Evolutionary conservation across 1,140 invertebrate species (phyloP).

Genomic region (Drosophila azteca): DNA sequence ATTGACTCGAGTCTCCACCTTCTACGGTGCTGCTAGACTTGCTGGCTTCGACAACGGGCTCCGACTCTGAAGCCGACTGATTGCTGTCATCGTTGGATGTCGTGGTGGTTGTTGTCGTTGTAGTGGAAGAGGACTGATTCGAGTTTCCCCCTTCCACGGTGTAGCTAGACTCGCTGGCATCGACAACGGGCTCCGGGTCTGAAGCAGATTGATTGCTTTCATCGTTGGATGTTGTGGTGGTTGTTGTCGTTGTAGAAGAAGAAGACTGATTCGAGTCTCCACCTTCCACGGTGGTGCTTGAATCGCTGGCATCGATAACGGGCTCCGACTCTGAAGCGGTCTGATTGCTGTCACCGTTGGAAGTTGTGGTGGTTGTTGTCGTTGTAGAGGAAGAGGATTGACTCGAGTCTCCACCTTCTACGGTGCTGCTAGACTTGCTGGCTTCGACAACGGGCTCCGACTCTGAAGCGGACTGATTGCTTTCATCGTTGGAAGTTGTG

Average conservation of each 20-base stretch:
- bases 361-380: background rate
- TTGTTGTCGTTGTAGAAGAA: constrained; percentile 15
- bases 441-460: background rate
- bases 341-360: background rate
- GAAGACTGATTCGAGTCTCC: constrained; percentile 5
- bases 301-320: background rate
- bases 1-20: background rate
- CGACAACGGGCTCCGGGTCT: background rate
- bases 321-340: background rate
- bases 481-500: constrained; percentile 4
- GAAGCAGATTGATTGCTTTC: background rate
- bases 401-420: background rate
- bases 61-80: background rate
- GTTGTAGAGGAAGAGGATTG: background rate
- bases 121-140: constrained; percentile 1
- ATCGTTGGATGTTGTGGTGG: constrained; percentile 1
- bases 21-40: background rate
- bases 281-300: background rate
- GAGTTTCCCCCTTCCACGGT: background rate
- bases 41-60: background rate
- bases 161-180: background rate
- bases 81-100: background rate
- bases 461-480: background rate
- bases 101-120: background rate
- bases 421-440: background rate